Evolutionary conservation across 2,888 invertebrate species (phyloP).

Genomic region (Phengaris arion): DNA sequence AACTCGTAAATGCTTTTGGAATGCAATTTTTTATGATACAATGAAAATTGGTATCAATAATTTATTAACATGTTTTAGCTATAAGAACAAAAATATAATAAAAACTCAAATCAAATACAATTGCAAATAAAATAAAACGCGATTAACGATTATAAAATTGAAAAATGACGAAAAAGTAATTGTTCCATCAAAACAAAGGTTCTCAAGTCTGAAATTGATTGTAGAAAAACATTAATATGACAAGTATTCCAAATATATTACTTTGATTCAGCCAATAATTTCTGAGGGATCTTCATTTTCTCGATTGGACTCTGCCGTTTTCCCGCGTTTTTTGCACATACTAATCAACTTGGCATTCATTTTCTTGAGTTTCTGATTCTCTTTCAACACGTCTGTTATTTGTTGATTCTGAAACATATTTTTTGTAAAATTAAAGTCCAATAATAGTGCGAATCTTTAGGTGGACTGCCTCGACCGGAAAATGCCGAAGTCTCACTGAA

Average conservation of each 20-base stretch:
- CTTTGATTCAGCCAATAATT: constrained; percentile 33
- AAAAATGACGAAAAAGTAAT: background rate
- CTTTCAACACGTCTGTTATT: constrained; percentile 67
- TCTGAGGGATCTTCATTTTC: constrained; percentile 62
- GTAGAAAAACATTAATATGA: too few species aligned
- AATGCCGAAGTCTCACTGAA: too few species aligned
- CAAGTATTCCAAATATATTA: too few species aligned
- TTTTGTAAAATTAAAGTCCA: background rate
- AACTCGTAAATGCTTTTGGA: constrained; percentile 53
- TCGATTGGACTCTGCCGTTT: constrained; percentile 49
- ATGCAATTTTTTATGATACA: constrained; percentile 42
- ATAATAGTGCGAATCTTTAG: too few species aligned
- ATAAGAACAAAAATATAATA: background rate
- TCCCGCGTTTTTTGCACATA: constrained; percentile 70
- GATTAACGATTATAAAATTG: background rate
- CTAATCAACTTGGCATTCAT: constrained; percentile 66
- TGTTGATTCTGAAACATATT: constrained; percentile 67
- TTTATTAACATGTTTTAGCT: background rate
- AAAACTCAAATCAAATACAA: background rate
- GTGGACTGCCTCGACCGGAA: too few species aligned
- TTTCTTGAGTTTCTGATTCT: constrained; percentile 73
- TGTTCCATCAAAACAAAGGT: too few species aligned
- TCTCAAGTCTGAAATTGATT: too few species aligned
- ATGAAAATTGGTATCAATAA: background rate
- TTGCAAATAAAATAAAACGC: too few species aligned